A percentile compares a stretch with the other conserved stretches of the same genome.
Conservation (phyloP, 2,888 invertebrate species). For the Eledone cirrhosa region DNA sequence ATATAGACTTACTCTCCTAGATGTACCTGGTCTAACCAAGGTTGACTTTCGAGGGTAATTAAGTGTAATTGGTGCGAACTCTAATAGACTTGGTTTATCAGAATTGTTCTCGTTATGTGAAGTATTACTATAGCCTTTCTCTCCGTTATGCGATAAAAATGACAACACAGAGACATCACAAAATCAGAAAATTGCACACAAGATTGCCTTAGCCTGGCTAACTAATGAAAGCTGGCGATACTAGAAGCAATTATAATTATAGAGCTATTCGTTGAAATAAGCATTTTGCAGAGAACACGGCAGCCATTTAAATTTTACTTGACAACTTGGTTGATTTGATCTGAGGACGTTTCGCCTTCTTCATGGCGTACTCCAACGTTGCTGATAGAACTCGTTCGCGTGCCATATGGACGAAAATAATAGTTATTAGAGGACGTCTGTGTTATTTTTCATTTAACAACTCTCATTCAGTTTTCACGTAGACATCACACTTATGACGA, state of each 20-base stretch:
- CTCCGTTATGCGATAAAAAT: constrained; percentile 28
- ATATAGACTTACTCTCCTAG: neutral
- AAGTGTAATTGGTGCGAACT: constrained; percentile 24
- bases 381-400: constrained; percentile 20
- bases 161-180: constrained; percentile 30
- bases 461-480: constrained; percentile 4
- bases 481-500: neutral
- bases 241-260: constrained; percentile 29
- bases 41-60: constrained; percentile 20
- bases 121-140: constrained; percentile 11
- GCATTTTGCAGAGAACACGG: constrained; percentile 24
- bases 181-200: constrained; percentile 28
- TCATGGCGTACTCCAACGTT: constrained; percentile 18
- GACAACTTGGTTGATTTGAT: constrained; percentile 29
- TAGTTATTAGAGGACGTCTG: constrained; percentile 18
- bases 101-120: constrained; percentile 24
- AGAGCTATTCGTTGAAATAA: constrained; percentile 27
- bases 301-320: constrained; percentile 28
- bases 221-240: constrained; percentile 29
- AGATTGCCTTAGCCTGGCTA: constrained; percentile 26
- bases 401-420: constrained; percentile 15
- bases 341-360: neutral
- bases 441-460: constrained; percentile 30
- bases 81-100: neutral
- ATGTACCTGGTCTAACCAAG: constrained; percentile 27